Evolutionary conservation across 2,888 invertebrate species (phyloP).

Genomic region (Ischnura elegans): DNA sequence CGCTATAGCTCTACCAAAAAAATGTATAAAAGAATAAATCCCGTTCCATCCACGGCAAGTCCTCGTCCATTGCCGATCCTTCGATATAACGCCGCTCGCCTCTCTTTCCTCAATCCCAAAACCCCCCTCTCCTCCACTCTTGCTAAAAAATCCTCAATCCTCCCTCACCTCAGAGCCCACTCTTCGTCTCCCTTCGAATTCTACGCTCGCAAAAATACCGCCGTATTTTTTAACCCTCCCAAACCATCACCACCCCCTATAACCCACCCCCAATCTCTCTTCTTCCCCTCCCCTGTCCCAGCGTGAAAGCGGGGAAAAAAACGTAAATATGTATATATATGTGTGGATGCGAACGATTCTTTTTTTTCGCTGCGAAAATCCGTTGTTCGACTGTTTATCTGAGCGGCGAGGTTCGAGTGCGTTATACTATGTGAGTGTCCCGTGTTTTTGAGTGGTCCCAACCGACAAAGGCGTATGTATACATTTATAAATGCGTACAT

Average conservation of each 20-base stretch:
- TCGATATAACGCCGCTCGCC: background rate
- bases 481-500: background rate
- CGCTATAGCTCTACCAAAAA: constrained; percentile 65
- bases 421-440: background rate
- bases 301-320: background rate
- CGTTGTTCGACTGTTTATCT: constrained; percentile 54
- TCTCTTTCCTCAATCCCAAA: background rate
- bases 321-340: background rate
- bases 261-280: background rate
- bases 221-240: background rate
- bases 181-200: background rate
- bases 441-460: constrained; percentile 45
- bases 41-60: background rate
- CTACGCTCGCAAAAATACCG: background rate
- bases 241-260: background rate
- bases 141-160: background rate
- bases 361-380: constrained; percentile 53
- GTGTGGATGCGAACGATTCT: background rate
- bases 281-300: background rate
- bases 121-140: background rate
- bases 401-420: background rate
- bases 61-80: background rate
- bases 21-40: no score
- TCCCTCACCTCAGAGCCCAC: background rate
- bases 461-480: constrained; percentile 25